A percentile compares a stretch with the other conserved stretches of the same genome.
These are phyloP conservation scores for rat (Rattus norvegicus) DNA, from an alignment of 2,113 vertebrate species.

Conservation along the genomic window DNA sequence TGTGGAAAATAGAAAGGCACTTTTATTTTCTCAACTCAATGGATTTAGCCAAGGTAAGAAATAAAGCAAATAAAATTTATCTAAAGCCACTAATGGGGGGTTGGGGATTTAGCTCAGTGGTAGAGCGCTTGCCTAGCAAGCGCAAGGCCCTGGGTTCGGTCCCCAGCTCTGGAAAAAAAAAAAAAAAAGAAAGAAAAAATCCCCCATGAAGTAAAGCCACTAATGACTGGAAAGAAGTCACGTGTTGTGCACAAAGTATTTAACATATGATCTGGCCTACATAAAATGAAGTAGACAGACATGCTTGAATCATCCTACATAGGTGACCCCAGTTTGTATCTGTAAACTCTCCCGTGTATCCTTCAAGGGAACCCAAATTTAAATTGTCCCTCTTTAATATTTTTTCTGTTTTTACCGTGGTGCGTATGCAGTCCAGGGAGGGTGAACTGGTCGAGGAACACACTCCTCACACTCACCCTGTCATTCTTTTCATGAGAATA, in stretches of 20 bases:
- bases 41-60: background rate
- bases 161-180: too few species aligned
- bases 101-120: too few species aligned
- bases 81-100: background rate
- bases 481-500: constrained; percentile 44
- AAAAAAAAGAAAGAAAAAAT: too few species aligned
- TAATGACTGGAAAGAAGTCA: background rate
- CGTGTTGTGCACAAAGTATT: background rate
- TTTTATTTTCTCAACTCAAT: background rate
- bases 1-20: background rate
- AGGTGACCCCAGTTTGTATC: background rate
- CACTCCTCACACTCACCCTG: background rate
- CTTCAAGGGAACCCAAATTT: background rate
- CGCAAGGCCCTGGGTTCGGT: too few species aligned
- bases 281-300: background rate
- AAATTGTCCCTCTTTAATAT: background rate
- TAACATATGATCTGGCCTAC: background rate
- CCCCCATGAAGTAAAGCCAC: too few species aligned
- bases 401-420: background rate
- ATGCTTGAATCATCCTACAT: background rate
- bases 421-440: background rate
- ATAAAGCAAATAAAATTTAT: background rate
- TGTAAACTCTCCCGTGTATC: background rate
- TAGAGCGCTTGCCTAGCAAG: too few species aligned
- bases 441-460: background rate